These are phyloP conservation scores for Clepsis dumicolana DNA, from an alignment of 2,888 invertebrate genomes.

Conservation along the genomic window DNA sequence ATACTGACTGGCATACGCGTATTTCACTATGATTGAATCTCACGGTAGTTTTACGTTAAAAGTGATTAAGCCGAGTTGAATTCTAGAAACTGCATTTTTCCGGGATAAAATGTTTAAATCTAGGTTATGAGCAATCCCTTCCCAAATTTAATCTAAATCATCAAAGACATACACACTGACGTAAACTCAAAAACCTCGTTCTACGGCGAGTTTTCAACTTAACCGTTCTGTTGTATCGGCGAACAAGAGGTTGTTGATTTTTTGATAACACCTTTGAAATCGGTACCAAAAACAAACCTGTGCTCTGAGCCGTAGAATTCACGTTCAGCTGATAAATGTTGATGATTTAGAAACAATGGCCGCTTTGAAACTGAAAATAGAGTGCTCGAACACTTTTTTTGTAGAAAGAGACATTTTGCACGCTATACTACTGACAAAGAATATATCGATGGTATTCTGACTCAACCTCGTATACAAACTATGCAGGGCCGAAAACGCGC, in stretches of 20 bases:
- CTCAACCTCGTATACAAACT: too few relatives aligned
- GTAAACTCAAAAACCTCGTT: background rate
- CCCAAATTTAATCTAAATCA: too few relatives aligned
- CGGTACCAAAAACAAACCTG: background rate
- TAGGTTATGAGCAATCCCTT: too few relatives aligned
- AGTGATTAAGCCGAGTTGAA: too few relatives aligned
- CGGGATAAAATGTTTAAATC: too few relatives aligned
- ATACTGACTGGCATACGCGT: too few relatives aligned
- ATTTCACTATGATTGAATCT: too few relatives aligned
- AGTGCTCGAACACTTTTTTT: background rate
- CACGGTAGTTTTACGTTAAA: too few relatives aligned
- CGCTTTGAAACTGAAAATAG: constrained; percentile 1
- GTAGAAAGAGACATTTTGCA: background rate
- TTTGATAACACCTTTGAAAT: constrained; percentile 10
- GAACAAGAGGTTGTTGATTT: constrained; percentile 30
- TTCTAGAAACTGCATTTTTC: too few relatives aligned
- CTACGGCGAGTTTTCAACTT: background rate
- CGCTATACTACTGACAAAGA: background rate
- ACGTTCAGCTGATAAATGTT: background rate
- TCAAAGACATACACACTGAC: too few relatives aligned
- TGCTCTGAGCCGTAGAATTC: background rate
- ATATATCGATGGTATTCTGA: too few relatives aligned
- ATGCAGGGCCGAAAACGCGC: too few relatives aligned
- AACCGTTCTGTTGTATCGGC: background rate
- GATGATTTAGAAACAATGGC: constrained; percentile 11